Evolutionary conservation across 2,888 invertebrate genomes (phyloP).

Genomic region (Nymphalis c-album): DNA sequence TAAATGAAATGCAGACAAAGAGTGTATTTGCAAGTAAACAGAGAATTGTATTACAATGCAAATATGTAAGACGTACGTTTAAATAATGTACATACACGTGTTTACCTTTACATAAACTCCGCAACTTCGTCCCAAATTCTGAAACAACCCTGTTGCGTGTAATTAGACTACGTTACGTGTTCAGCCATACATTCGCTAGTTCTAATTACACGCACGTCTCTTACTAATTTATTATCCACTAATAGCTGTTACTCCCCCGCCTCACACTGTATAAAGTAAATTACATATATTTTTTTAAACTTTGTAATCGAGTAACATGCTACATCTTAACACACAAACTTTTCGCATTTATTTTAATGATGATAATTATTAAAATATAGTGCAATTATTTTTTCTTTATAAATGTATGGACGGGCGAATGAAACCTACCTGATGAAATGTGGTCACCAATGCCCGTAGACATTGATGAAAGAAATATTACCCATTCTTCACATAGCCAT

Average conservation of each 20-base stretch:
- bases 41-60: neutral
- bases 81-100: constrained; percentile 7
- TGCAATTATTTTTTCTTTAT: too few species aligned
- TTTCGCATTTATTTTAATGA: too few species aligned
- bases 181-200: constrained; percentile 19
- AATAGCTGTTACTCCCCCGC: constrained; percentile 2
- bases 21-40: neutral
- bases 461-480: too few species aligned
- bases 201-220: constrained; percentile 27
- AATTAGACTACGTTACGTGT: constrained; percentile 30
- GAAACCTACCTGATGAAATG: too few species aligned
- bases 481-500: too few species aligned
- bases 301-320: too few species aligned
- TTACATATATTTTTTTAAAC: too few species aligned
- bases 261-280: too few species aligned
- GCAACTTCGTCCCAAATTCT: constrained; percentile 30
- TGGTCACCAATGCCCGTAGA: too few species aligned
- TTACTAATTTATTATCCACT: constrained; percentile 22
- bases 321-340: too few species aligned
- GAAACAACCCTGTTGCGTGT: constrained; percentile 32
- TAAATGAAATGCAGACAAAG: neutral
- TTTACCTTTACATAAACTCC: constrained; percentile 32
- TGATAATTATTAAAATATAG: too few species aligned
- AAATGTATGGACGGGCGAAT: too few species aligned
- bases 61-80: neutral